These are phyloP conservation scores for Mesoclemmys tuberculata DNA, from an alignment of 2,113 vertebrate genomes.

Conservation along the genomic window DNA sequence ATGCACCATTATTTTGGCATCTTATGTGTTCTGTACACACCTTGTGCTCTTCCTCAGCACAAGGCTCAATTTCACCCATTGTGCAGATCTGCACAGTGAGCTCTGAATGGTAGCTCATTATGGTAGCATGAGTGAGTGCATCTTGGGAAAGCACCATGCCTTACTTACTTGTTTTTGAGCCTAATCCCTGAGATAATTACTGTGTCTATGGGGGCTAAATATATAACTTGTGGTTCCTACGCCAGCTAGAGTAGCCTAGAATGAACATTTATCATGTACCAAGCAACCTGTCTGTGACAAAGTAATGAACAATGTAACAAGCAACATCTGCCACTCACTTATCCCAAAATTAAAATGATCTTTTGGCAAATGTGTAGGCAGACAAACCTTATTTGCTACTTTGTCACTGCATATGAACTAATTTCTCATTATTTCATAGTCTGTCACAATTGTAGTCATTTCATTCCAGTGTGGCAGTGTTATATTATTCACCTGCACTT, in stretches of 20 bases:
- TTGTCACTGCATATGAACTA: background rate
- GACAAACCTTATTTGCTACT: background rate
- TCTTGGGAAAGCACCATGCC: background rate
- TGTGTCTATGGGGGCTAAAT: background rate
- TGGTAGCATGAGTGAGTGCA: background rate
- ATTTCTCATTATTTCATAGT: constrained; percentile 25
- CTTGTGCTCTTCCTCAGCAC: background rate
- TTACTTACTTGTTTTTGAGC: background rate
- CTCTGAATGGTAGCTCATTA: fast-evolving
- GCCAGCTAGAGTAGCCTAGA: background rate
- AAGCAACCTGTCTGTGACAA: background rate
- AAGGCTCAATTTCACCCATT: background rate
- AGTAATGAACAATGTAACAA: background rate
- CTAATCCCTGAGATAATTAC: background rate
- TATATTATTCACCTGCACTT: background rate
- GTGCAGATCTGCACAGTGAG: background rate
- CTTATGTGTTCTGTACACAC: background rate
- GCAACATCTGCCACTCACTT: background rate
- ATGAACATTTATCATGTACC: background rate
- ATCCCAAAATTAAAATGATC: background rate
- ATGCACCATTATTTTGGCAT: background rate
- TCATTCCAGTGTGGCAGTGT: background rate
- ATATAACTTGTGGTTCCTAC: background rate
- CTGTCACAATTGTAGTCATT: constrained; percentile 8
- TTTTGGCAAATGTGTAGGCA: background rate